These are phyloP conservation scores for Helleia helle DNA, from an alignment of 2,888 invertebrate genomes.

Conservation along the genomic window DNA sequence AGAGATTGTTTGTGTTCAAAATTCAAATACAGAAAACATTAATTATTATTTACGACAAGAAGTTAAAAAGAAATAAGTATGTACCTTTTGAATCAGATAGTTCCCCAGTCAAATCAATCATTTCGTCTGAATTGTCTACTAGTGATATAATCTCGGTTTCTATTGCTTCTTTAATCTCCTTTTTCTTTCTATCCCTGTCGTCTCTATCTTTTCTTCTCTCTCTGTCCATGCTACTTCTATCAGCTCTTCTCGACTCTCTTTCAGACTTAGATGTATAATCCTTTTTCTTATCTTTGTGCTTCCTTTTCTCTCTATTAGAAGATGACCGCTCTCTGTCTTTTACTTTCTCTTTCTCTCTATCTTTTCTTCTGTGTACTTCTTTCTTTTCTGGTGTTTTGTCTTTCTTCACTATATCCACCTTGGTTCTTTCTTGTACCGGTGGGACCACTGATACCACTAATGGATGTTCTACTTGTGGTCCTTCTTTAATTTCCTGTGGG, in stretches of 20 bases:
- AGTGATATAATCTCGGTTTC: constrained; percentile 56
- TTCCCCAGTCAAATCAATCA: constrained; percentile 76
- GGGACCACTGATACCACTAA: constrained; percentile 18
- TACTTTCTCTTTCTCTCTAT: constrained; percentile 19
- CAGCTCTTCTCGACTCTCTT: constrained; percentile 29
- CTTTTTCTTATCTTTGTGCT: constrained; percentile 39
- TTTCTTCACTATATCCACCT: constrained; percentile 20
- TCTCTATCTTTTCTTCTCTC: constrained; percentile 19
- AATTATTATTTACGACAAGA: too few relatives aligned
- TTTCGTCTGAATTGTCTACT: constrained; percentile 64
- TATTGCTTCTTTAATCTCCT: constrained; percentile 35
- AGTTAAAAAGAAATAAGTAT: too few relatives aligned
- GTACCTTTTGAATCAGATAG: constrained; percentile 62
- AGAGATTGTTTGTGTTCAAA: too few relatives aligned
- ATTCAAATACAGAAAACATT: too few relatives aligned
- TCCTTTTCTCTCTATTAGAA: constrained; percentile 35
- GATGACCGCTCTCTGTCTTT: constrained; percentile 17
- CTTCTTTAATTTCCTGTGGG: constrained; percentile 18
- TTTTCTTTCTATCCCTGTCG: constrained; percentile 28
- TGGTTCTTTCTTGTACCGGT: constrained; percentile 12
- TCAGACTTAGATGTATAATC: constrained; percentile 41
- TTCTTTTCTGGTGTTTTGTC: constrained; percentile 22
- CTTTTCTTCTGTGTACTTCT: constrained; percentile 17
- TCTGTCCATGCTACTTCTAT: constrained; percentile 20
- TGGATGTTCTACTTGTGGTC: constrained; percentile 19